Evolutionary conservation across 2,888 invertebrate genomes (phyloP), one percentile per base, ranked within the genome.

Genomic region (Apotomis turbidana): DNA sequence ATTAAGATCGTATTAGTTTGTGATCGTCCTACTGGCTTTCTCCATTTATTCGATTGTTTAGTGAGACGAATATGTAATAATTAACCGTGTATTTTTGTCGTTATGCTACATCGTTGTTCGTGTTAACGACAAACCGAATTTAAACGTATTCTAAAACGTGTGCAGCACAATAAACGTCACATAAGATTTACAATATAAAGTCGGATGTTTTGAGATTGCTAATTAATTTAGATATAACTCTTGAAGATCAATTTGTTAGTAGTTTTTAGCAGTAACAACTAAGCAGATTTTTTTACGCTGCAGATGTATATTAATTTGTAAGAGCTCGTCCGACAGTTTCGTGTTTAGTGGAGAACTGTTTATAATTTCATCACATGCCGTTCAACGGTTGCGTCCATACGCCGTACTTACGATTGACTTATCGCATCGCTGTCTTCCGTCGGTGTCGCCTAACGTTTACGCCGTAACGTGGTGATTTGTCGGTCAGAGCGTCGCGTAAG

Each of bases 1-100:
- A 9, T 69, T 27, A 73, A 66, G 6, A 38, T 60, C 51, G 27
- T 12, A 63, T 52, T 51, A 62, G 36, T 52, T 13, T 2, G 44
- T 13, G 10, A 10, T n/a, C 54, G 58, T 9, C 64, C 59, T 68
- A 61, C 77, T 78, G 76, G 74, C 71, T 74, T 67, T 77, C 78
- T 81, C 79, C 81, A 79, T 79, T 81, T 78, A 78, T 74, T 44
- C 46, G 36, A 57, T 46, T 3, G 44, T 12, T 66, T 27, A 44
- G 41, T 41, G 4, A 58, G 76, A 73, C 73, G 70, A 67, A 57
- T 68, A 13, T 67, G n/a, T 49, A 58, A 59, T 52, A 71, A 59
- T 38, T 41, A 51, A 36, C 71, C 61, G 61, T 61, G 58, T 52
- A 61, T 51, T 12, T 66, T 57, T 13, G 51, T 57, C 55, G 71